A percentile compares a stretch with the other conserved stretches of the same genome.
phyloP scores from a whole-genome alignment of 2,888 invertebrate genomes.

The Notodonta dromedarius region DNA sequence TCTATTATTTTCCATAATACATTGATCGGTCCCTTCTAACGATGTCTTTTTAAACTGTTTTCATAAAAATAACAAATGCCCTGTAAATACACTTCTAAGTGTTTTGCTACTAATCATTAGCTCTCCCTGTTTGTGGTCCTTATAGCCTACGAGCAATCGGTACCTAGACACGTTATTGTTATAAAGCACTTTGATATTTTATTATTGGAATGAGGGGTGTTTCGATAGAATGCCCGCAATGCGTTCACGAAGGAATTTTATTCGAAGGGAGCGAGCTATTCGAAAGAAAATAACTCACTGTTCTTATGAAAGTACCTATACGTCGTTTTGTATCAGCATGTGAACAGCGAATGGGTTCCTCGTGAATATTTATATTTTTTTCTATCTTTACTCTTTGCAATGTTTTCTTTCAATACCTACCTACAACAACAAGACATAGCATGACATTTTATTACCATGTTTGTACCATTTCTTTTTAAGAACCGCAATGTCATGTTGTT shows the following conservation, averaged over 20 bases:
- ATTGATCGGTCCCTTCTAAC: neutral
- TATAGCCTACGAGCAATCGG: constrained; percentile 30
- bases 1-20: constrained; percentile 7
- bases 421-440: constrained; percentile 58
- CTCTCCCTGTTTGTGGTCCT: constrained; percentile 38
- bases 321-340: neutral
- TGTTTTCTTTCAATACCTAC: constrained; percentile 71
- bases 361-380: constrained; percentile 45
- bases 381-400: constrained; percentile 76
- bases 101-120: constrained; percentile 34
- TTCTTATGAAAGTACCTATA: neutral
- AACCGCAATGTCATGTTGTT: constrained; percentile 57
- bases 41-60: neutral
- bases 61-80: constrained; percentile 6
- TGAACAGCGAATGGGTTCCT: constrained; percentile 31
- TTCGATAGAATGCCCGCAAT: constrained; percentile 23
- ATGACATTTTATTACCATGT: constrained; percentile 42
- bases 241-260: constrained; percentile 46
- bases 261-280: neutral
- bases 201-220: constrained; percentile 23
- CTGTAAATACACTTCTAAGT: constrained; percentile 42
- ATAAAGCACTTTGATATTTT: constrained; percentile 37
- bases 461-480: constrained; percentile 22
- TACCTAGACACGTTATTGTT: constrained; percentile 21
- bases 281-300: neutral